Evolutionary conservation across 2,113 vertebrate genomes (phyloP), one percentile per base, ranked within the genome.

Genomic region (Geococcyx californianus): DNA sequence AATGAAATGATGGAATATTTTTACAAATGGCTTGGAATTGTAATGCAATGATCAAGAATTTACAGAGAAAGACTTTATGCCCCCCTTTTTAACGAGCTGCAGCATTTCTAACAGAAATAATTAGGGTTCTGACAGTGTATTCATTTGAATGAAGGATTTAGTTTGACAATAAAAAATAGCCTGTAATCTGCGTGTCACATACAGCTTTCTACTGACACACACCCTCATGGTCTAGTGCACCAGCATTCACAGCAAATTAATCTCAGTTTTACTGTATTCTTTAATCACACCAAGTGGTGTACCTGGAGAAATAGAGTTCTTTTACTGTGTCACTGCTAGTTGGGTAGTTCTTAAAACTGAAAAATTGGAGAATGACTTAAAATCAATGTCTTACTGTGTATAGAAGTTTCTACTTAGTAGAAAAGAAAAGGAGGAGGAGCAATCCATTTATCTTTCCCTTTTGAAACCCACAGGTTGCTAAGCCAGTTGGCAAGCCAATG

Each of bases 111-210:
- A 90, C 84, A 84, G 79, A 77, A 96, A 55, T 95, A 91, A 92
- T 90, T 93, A 94, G 68, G 26, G 25, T 94, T 96, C 88, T 92
- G 86, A 92, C 79, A 88, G 67, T 82, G 49, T 72, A 81, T 72
- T 89, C 31, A 68, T 91, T 87, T 84, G 74, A 93, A 68, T 75
- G 92, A 93, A 94, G 72, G 56, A 93, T 91, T 84, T 79, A 94
- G 54, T 88, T 92, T 94, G 90, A 96, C 90, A 88, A 63, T 92
- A 92, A 94, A 90, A 95, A 96, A 77, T 94, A 86, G 90, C 60
- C 74, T 92, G 83, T 95, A 90, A 96, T 97, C 94, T 93, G 68
- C 1, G 0, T 70, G 88, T 90, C 88, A 84, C 36, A 45, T 83
- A 64, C 67, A 83, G 78, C 90, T 91, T 80, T 94, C 82, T 76